These are phyloP conservation scores for Bombus superbus DNA, from an alignment of 1,140 invertebrate species.

Conservation along the genomic window DNA sequence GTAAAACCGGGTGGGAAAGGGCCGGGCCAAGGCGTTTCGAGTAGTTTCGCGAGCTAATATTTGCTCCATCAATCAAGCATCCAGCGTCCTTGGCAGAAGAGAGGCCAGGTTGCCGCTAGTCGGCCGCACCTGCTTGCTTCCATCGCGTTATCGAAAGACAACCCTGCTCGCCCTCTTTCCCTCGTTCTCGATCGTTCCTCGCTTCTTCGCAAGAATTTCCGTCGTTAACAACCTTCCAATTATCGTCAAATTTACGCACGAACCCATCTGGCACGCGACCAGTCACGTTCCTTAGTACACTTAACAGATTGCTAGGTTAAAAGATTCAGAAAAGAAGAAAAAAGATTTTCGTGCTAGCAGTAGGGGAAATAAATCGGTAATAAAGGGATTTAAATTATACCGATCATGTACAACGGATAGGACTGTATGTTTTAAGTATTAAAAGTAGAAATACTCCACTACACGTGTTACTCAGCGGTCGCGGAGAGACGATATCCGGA, in stretches of 20 bases:
- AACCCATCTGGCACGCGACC: background rate
- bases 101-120: background rate
- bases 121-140: slow-evolving; percentile 28
- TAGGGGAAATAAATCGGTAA: too few relatives aligned
- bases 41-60: slow-evolving; percentile 44
- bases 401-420: too few relatives aligned
- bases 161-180: background rate
- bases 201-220: background rate
- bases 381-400: too few relatives aligned
- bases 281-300: background rate
- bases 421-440: too few relatives aligned
- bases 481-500: too few relatives aligned
- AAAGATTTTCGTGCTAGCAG: too few relatives aligned
- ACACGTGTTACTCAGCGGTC: too few relatives aligned
- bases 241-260: background rate
- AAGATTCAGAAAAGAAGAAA: background rate
- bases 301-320: background rate
- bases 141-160: background rate
- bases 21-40: background rate
- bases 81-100: slow-evolving; percentile 26
- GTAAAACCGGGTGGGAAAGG: background rate
- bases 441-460: too few relatives aligned
- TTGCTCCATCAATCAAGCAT: slow-evolving; percentile 48
- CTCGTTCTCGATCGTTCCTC: background rate
- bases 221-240: background rate